Percentiles rank a stretch among this genome's conserved stretches.
Evolutionary conservation across 2,888 invertebrate species (phyloP).

Genomic region (Athetis lepigone): DNA sequence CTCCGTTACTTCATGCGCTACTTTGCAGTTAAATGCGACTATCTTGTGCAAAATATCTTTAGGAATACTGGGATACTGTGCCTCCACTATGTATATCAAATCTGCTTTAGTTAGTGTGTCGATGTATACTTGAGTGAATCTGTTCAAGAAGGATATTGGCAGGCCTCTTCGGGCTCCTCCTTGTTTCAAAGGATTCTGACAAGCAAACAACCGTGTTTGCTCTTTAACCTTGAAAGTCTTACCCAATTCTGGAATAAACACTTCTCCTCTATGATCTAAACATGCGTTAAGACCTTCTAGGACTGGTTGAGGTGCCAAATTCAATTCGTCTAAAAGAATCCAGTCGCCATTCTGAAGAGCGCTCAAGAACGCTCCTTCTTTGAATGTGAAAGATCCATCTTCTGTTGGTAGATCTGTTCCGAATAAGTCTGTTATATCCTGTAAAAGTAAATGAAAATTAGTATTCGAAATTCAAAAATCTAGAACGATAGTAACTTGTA

Average conservation of each 20-base stretch:
- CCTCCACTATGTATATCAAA: slow-evolving; percentile 91
- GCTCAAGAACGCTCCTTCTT: slow-evolving; percentile 98
- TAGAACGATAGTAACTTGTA: not conserved
- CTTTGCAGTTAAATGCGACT: slow-evolving; percentile 94
- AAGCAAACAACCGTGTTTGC: slow-evolving; percentile 97
- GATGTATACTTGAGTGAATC: slow-evolving; percentile 97
- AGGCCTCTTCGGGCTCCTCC: slow-evolving; percentile 99
- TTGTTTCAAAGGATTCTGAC: slow-evolving; percentile 99
- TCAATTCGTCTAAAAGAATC: slow-evolving; percentile 99
- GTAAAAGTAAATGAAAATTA: slow-evolving; percentile 59
- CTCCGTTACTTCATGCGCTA: slow-evolving; percentile 92
- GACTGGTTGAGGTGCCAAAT: slow-evolving; percentile 99
- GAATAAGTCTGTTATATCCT: slow-evolving; percentile 99
- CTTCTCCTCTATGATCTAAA: slow-evolving; percentile 98
- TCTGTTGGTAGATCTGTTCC: slow-evolving; percentile 99
- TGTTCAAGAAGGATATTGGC: slow-evolving; percentile 98
- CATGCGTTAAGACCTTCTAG: slow-evolving; percentile 99
- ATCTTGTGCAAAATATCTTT: slow-evolving; percentile 92
- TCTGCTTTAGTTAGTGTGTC: slow-evolving; percentile 92
- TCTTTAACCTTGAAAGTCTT: slow-evolving; percentile 94
- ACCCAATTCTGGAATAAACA: slow-evolving; percentile 98
- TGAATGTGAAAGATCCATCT: slow-evolving; percentile 98
- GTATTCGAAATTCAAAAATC: not conserved
- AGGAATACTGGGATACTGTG: slow-evolving; percentile 92
- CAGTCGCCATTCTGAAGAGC: slow-evolving; percentile 98